Evolutionary conservation across 2,888 invertebrate species (phyloP).

Genomic region (Nematopogon swammerdamellus): DNA sequence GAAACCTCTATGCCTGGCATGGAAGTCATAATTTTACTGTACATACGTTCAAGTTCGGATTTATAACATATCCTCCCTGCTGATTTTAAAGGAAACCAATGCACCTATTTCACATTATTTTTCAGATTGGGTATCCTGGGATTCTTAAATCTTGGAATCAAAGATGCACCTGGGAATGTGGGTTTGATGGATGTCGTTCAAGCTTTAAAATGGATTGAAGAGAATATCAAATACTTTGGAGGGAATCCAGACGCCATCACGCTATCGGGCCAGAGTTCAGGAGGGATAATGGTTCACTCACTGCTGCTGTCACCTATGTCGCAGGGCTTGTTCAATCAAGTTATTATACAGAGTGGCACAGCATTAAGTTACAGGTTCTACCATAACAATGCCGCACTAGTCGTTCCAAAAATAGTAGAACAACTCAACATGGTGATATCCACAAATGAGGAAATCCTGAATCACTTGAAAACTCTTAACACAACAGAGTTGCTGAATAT

Average conservation of each 20-base stretch:
- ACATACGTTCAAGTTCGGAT: too few species aligned
- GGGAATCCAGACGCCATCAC: conserved; percentile 14
- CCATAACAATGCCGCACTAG: neutral
- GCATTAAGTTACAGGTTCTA: conserved; percentile 7
- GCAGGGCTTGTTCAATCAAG: conserved; percentile 10
- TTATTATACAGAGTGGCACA: conserved; percentile 9
- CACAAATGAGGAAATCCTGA: conserved; percentile 3
- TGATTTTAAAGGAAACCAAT: too few species aligned
- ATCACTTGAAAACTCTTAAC: conserved; percentile 2
- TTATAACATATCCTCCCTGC: too few species aligned
- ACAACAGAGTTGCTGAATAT: conserved; percentile 2
- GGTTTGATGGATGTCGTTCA: conserved; percentile 15
- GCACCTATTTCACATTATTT: too few species aligned
- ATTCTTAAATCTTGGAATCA: conserved; percentile 14
- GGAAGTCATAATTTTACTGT: too few species aligned
- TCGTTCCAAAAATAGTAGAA: conserved; percentile 1
- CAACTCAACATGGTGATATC: neutral
- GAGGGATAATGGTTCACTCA: conserved; percentile 16
- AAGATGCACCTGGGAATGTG: conserved; percentile 15
- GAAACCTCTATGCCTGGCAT: too few species aligned
- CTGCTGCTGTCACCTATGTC: conserved; percentile 15
- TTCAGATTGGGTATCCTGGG: conserved; percentile 18
- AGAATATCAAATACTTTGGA: conserved; percentile 15
- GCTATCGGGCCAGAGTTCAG: conserved; percentile 17
- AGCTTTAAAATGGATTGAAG: conserved; percentile 13